Conservation (phyloP, 2,113 vertebrate genomes). For the Dasyornis broadbenti region DNA sequence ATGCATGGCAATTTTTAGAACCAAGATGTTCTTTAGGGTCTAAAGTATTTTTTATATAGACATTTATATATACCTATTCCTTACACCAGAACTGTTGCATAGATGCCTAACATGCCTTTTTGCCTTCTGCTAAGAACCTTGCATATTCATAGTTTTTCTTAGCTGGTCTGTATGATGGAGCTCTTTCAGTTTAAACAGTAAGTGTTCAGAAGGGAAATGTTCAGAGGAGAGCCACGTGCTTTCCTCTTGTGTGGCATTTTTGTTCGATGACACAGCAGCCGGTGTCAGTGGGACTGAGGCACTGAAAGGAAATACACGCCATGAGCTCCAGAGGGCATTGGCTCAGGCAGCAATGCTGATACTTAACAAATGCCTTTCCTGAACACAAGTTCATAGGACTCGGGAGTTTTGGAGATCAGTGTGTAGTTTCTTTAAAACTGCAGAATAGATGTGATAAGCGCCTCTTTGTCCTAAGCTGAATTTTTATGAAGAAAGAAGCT, state of each 20-base stretch:
- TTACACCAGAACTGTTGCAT: neutral
- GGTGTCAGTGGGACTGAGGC: neutral
- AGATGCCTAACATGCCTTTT: neutral
- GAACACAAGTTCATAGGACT: neutral
- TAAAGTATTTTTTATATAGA: neutral
- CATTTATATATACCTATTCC: neutral
- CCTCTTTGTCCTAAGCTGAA: neutral
- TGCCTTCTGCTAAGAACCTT: neutral
- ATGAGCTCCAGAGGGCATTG: conserved; percentile 8
- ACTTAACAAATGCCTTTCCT: neutral
- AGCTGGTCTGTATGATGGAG: neutral
- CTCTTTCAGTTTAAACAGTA: conserved; percentile 43
- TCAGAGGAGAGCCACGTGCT: neutral
- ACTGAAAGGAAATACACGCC: conserved; percentile 40
- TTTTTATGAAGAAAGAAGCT: neutral
- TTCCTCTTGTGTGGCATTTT: conserved; percentile 23
- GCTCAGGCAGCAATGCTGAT: neutral
- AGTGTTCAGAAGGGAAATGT: conserved; percentile 62
- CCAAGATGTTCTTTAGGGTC: neutral
- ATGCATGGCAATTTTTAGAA: neutral
- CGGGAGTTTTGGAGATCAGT: neutral
- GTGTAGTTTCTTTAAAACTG: neutral
- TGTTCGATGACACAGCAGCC: neutral
- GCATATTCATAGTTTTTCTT: neutral
- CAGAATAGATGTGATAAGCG: neutral